phyloP scores from a whole-genome alignment of 92 coral and sea anemone species.

The Phenganax marumi region DNA sequence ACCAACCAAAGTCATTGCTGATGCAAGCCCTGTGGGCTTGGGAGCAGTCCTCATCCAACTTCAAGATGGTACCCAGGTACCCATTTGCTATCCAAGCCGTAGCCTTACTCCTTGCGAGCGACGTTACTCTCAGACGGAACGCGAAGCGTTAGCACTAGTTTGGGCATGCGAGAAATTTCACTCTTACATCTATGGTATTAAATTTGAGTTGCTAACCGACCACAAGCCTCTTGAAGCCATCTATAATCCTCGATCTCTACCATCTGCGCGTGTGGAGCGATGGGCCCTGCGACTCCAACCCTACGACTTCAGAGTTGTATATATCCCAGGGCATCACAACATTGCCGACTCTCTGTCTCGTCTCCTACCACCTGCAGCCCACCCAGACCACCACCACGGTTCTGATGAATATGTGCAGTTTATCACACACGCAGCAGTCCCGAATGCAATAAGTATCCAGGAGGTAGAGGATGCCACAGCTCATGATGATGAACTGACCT shows the following conservation, averaged over 20 bases:
- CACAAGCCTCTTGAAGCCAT: no score
- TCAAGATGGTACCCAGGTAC: neutral
- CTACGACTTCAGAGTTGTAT: slow-evolving; percentile 2
- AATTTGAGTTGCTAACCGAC: neutral
- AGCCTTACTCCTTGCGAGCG: neutral
- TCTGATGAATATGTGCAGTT: neutral
- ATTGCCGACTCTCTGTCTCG: neutral
- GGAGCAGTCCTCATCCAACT: slow-evolving; percentile 3
- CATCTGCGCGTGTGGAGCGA: neutral
- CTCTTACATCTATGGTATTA: neutral
- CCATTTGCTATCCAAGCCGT: neutral
- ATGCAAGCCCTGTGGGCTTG: no score
- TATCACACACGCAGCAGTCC: neutral
- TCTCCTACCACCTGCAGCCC: neutral
- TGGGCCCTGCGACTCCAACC: neutral
- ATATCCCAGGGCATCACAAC: neutral
- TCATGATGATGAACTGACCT: no score
- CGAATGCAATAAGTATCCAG: neutral
- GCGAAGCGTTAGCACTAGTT: neutral
- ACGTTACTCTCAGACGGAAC: neutral
- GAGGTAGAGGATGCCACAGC: neutral
- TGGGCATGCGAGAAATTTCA: slow-evolving; percentile 1
- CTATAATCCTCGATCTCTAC: neutral
- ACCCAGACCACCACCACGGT: neutral
- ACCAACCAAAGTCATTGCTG: no score